Base-by-base conservation (phyloP, 2,888 invertebrate species). In the Lypha dubia region DNA sequence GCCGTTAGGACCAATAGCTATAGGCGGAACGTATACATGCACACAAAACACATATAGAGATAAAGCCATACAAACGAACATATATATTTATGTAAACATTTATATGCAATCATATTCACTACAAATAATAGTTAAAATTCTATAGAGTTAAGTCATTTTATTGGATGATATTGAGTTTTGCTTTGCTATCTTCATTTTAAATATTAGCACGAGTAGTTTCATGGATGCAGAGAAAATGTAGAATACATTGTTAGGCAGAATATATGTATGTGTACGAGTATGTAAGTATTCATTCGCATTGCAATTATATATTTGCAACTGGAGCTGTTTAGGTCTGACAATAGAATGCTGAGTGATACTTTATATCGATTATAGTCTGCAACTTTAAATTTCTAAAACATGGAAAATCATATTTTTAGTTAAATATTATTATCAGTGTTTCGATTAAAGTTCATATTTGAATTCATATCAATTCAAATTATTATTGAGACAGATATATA, bases 1-100 rank as follows among this genome's bases (percentile, higher is more conserved):
- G 80, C 80, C 76, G 46, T 77, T 58, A 73, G 71, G 22, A 77
- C 20, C 51, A 53, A 80, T 60, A 56, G 76, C 76, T 44, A 22
- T 20, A 67, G 71, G 80, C 76, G 67, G 41, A 11, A 32, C 1
- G 17, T 17, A 20, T n/a, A n/a, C 22, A 32, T 15, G 13, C 15
- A 46, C 15, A 6, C 38, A 56, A 28, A 46, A 24, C 17, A 28
- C 20, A 67, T 32, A 17, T 46, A 7, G 17, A 17, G 7, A n/a
- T 17, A 46, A 44, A 15, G 3, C 2, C 4, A 44, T 65, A 32
- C 35, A 49, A 11, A 32, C 41, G 24, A 20, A 17, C 24, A 38
- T n/a, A 22, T 15, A 24, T 4, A 46, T 3, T 9, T 32, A 41
- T n/a, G 5, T n/a, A 38, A n/a, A 9, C 11, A 38, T 32, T 13